phyloP scores from a whole-genome alignment of 2,113 vertebrate species.

The Ophiodon elongatus region DNA sequence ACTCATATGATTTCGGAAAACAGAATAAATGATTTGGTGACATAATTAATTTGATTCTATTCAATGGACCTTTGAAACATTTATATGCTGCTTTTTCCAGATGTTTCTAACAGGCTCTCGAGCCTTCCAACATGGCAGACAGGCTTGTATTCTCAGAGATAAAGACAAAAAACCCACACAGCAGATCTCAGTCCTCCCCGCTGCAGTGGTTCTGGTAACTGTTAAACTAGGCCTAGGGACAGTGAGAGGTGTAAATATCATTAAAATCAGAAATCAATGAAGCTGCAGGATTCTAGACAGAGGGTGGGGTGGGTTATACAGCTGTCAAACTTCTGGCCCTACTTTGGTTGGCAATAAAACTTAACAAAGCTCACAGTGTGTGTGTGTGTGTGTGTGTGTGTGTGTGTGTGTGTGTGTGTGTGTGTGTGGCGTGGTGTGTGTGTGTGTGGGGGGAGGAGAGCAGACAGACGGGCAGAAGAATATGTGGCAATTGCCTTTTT shows the following conservation, averaged over 20 bases:
- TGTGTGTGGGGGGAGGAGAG: too few species aligned
- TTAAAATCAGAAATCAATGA: slow-evolving; percentile 46
- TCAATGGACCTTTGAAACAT: slow-evolving; percentile 11
- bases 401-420: neutral
- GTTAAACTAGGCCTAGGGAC: slow-evolving; percentile 16
- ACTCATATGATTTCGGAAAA: neutral
- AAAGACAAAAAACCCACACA: slow-evolving; percentile 19
- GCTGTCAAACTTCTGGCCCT: slow-evolving; percentile 28
- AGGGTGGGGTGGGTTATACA: neutral
- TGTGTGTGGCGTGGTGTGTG: slow-evolving; percentile 16
- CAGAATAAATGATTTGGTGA: slow-evolving; percentile 1
- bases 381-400: slow-evolving; percentile 23
- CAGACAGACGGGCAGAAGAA: too few species aligned
- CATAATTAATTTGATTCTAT: neutral
- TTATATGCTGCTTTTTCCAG: slow-evolving; percentile 10
- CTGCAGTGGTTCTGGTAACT: neutral
- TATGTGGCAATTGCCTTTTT: neutral
- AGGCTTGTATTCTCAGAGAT: slow-evolving; percentile 14
- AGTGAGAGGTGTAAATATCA: slow-evolving; percentile 38
- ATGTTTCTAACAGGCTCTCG: slow-evolving; percentile 6
- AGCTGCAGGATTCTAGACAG: slow-evolving; percentile 27
- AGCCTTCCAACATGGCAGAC: neutral
- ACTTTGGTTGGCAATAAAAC: slow-evolving; percentile 27
- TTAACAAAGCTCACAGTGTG: slow-evolving; percentile 40
- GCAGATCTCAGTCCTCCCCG: neutral